Evolutionary conservation across 2,888 invertebrate genomes (phyloP), one percentile per base, ranked within the genome.

Genomic region (Lampropteryx suffumata): DNA sequence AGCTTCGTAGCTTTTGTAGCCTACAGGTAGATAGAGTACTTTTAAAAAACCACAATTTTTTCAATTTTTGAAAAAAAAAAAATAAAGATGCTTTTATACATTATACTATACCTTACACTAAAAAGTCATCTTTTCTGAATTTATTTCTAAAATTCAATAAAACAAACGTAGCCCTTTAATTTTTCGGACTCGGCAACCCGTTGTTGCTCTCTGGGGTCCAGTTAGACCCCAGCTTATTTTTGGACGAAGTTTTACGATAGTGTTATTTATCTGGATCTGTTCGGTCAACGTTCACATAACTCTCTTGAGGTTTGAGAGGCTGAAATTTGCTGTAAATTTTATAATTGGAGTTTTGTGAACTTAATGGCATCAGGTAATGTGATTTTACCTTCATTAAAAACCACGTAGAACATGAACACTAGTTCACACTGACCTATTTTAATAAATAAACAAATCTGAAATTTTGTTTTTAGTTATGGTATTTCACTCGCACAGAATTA

Each of bases 191-290:
- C 2, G 35, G 26, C 33, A 21, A 34, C 26, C 30, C 14, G 35
- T 51, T 44, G 34, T 32, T 42, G 26, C 17, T 40, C 53, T 47
- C 49, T 29, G 29, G 42, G 53, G 57, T 49, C 44, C 46, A 49
- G 30, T 35, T n/a, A 39, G 47, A 44, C 49, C 47, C 33, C 24
- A 47, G 28, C 39, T 42, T 48, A 50, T 54, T 55, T 56, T 45
- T 35, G 32, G 35, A 35, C 21, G 29, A 35, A 34, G 36, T 51
- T 50, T 57, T 51, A 52, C 39, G 26, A 50, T 59, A 50, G 42
- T 50, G 43, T 40, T 35, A 46, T 47, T 53, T 46, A 50, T 43
- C 11, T 33, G 39, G 21, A 17, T 36, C 27, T 32, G 48, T 26
- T 28, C 17, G 24, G 26, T 28, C 26, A 3, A 39, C 42, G 43